phyloP scores from a whole-genome alignment of 2,113 vertebrate species.

The Chlorodrepanis virens region DNA sequence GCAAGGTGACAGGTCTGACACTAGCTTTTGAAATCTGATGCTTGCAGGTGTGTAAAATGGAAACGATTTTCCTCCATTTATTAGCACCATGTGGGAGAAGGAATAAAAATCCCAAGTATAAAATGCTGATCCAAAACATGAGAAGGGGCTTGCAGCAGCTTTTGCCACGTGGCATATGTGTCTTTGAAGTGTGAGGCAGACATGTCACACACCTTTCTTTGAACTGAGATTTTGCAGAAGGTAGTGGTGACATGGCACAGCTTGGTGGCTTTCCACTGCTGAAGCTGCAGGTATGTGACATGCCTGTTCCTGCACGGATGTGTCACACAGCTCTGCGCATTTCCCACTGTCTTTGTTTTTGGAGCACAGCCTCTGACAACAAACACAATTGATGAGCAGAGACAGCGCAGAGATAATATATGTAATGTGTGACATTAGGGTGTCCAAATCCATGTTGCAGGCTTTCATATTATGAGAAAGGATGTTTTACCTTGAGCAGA shows the following conservation, averaged over 20 bases:
- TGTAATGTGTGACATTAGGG: constrained; percentile 10
- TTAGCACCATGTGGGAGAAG: constrained; percentile 24
- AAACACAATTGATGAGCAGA: constrained; percentile 15
- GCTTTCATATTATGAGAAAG: background rate
- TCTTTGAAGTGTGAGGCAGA: constrained; percentile 65
- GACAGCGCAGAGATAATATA: background rate
- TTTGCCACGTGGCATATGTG: background rate
- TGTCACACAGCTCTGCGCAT: background rate
- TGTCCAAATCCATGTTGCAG: background rate
- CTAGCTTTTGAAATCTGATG: constrained; percentile 1
- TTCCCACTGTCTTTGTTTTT: constrained; percentile 10
- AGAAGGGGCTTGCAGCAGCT: constrained; percentile 27
- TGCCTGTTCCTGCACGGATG: background rate
- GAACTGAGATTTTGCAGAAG: constrained; percentile 53
- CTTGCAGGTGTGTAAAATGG: constrained; percentile 28
- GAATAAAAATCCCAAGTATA: background rate
- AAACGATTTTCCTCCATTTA: constrained; percentile 47
- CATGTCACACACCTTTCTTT: constrained; percentile 54
- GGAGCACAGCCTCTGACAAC: constrained; percentile 25
- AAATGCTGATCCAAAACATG: constrained; percentile 57
- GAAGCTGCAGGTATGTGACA: constrained; percentile 36
- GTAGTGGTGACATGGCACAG: constrained; percentile 53
- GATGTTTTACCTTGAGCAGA: background rate
- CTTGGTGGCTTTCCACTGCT: constrained; percentile 55
- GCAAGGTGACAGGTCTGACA: background rate